Base-by-base conservation (phyloP, 2,888 invertebrate species). In the Eupithecia exiguata region DNA sequence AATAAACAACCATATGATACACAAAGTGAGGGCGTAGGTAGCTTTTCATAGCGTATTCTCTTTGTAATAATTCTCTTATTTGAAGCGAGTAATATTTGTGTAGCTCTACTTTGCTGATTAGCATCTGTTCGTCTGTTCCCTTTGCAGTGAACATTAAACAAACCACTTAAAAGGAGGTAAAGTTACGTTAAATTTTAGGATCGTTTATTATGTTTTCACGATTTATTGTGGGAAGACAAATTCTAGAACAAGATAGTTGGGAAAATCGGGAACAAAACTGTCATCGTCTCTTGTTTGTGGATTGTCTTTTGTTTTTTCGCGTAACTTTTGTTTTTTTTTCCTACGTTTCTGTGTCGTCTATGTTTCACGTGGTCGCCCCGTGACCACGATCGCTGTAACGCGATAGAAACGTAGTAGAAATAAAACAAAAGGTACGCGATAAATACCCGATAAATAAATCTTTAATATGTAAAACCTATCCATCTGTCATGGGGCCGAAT, bases 31-130 rank as follows among this genome's bases (percentile, higher is more conserved):
- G 36, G 63, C 58, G 58, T 58, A 36, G 70, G 58, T 58, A 36
- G 70, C 70, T 68, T 73, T 71, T 75, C 63, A 69, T 66, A 69
- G 46, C 49, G 70, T 61, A 71, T 73, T 73, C 73, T 61, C 76
- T 76, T 68, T 73, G 69, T 76, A 65, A 73, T 73, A 71, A 76
- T 73, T 71, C 69, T 73, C 67, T 70, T 73, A 72, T 70, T 70
- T 67, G 70, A 71, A 69, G 61, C 63, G 72, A 72, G 70, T 65
- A 73, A 49, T 75, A 73, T 76, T 69, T 73, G 69, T 73, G 69
- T 62, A 71, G 70, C 71, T 73, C 69, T 76, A 76, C 76, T 76
- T 71, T 61, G 61, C 61, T 76, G 72, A 76, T 76, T 76, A 76
- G 62, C 68, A 70, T 70, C 68, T 72, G 72, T 67, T 75, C 12